phyloP scores from a whole-genome alignment of 2,797 vertebrate genomes.

The Malacoctenus gilli region DNA sequence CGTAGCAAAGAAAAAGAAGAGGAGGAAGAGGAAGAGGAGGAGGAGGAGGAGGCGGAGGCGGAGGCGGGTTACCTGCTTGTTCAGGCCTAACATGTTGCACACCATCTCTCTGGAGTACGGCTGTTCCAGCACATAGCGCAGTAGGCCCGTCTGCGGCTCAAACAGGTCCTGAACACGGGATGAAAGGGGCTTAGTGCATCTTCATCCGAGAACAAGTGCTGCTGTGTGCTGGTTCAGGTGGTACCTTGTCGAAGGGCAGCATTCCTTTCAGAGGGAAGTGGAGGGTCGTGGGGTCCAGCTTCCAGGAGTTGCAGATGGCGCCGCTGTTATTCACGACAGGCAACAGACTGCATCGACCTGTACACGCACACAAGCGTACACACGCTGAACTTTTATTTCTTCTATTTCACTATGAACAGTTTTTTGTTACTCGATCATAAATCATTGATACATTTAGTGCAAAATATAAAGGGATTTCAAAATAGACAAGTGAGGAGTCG shows the following conservation, averaged over 20 bases:
- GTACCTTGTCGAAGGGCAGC: slow-evolving; percentile 96
- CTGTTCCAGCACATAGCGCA: slow-evolving; percentile 97
- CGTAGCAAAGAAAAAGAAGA: slow-evolving; percentile 12
- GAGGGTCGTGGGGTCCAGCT: slow-evolving; percentile 93
- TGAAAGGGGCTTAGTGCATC: background rate
- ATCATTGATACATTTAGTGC: too few species aligned
- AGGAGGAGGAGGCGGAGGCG: slow-evolving; percentile 47
- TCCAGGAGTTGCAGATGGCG: slow-evolving; percentile 99
- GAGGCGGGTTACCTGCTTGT: slow-evolving; percentile 92
- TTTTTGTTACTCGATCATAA: too few species aligned
- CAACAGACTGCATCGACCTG: slow-evolving; percentile 96
- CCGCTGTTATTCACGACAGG: slow-evolving; percentile 99
- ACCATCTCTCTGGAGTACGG: slow-evolving; percentile 99
- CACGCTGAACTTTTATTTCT: too few species aligned
- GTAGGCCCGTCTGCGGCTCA: slow-evolving; percentile 96
- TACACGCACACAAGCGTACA: slow-evolving; percentile 11
- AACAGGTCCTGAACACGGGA: slow-evolving; percentile 88
- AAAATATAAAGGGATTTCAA: too few species aligned
- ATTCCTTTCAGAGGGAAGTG: slow-evolving; percentile 95
- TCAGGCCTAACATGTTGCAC: slow-evolving; percentile 99
- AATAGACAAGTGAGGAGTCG: too few species aligned
- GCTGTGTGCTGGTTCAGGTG: too few species aligned
- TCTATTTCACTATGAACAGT: too few species aligned
- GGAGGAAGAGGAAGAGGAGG: slow-evolving; percentile 26
- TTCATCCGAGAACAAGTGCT: background rate